Percentiles rank a stretch among this genome's conserved stretches.
These are phyloP conservation scores for Daboia siamensis DNA, from an alignment of 2,113 vertebrate species.

Conservation along the genomic window DNA sequence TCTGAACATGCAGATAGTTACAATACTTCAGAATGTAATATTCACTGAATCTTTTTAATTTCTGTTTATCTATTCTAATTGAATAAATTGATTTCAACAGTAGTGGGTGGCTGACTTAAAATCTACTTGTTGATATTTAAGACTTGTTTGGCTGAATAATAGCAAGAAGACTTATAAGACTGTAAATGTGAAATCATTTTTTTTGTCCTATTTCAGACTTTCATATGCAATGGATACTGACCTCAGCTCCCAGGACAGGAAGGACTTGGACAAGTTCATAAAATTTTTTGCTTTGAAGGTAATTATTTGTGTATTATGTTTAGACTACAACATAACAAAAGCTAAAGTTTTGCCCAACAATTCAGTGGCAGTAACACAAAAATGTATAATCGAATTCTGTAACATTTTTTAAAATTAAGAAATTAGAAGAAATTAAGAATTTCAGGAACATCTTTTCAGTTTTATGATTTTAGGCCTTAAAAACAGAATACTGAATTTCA, in stretches of 20 bases:
- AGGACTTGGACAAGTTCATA: slow-evolving; percentile 99
- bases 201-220: slow-evolving; percentile 68
- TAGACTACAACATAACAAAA: not conserved
- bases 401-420: not conserved
- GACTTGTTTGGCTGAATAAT: not conserved
- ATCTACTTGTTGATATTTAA: not conserved
- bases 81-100: not conserved
- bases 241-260: slow-evolving; percentile 95
- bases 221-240: slow-evolving; percentile 91
- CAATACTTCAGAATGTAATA: not conserved
- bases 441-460: not conserved
- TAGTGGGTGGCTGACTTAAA: not conserved
- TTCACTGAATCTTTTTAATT: not conserved
- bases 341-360: not conserved
- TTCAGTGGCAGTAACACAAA: not conserved
- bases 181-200: slow-evolving; percentile 12
- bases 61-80: not conserved
- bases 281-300: slow-evolving; percentile 99
- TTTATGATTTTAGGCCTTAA: not conserved
- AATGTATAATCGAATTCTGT: not conserved
- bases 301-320: slow-evolving; percentile 47
- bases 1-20: not conserved
- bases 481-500: not conserved
- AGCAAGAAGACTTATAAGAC: slow-evolving; percentile 11
- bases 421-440: not conserved